phyloP scores from a whole-genome alignment of 2,797 vertebrate species.

The Thamnophis elegans region DNA sequence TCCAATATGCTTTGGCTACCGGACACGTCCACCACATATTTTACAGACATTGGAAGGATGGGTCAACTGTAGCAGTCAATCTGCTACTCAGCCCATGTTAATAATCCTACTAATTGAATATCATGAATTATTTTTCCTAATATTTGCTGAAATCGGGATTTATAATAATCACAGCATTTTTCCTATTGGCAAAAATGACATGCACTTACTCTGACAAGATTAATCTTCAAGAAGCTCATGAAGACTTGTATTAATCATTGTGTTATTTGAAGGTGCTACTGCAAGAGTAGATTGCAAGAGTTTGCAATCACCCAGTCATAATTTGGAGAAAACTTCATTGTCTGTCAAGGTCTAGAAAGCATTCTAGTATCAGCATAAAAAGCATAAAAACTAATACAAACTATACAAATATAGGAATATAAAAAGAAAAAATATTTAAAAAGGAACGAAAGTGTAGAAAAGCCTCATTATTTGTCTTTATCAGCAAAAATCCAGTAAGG shows the following conservation, averaged over 20 bases:
- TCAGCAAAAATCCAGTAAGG: background rate
- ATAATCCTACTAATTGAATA: background rate
- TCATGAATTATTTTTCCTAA: background rate
- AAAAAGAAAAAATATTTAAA: background rate
- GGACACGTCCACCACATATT: too few relatives aligned
- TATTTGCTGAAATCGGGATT: background rate
- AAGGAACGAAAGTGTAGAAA: background rate
- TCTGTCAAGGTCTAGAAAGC: constrained; percentile 71
- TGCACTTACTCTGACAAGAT: background rate
- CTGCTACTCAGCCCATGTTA: background rate
- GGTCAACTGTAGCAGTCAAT: background rate
- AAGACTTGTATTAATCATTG: background rate
- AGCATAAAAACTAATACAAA: background rate
- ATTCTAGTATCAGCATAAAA: constrained; percentile 65
- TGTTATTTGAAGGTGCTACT: constrained; percentile 60
- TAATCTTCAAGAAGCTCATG: background rate
- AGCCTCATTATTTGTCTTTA: background rate
- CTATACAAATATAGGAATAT: background rate
- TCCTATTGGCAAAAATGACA: background rate
- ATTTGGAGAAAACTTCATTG: constrained; percentile 65
- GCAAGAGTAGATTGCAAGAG: constrained; percentile 26
- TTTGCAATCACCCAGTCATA: constrained; percentile 68
- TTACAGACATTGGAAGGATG: too few relatives aligned
- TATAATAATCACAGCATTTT: background rate
- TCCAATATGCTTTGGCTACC: too few relatives aligned